These are phyloP conservation scores for Petrocephalus schoutedeni DNA, from an alignment of 2,797 vertebrate species.

Conservation along the genomic window DNA sequence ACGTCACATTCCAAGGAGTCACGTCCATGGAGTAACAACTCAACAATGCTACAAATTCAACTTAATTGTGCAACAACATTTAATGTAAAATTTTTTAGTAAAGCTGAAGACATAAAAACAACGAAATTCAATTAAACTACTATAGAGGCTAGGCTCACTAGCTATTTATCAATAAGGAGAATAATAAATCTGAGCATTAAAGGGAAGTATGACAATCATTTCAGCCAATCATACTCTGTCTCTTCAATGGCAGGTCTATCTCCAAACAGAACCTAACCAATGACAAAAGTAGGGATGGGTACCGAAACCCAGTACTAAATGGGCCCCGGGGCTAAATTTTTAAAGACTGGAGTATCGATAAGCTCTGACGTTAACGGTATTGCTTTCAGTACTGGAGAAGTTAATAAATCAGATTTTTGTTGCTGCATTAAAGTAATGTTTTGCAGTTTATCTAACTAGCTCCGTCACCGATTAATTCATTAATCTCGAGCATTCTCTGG, in stretches of 20 bases:
- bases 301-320: too few relatives aligned
- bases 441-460: too few relatives aligned
- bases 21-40: neutral
- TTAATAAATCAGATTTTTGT: too few relatives aligned
- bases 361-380: too few relatives aligned
- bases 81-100: neutral
- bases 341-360: too few relatives aligned
- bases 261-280: neutral
- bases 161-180: neutral
- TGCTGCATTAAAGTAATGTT: too few relatives aligned
- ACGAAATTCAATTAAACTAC: neutral
- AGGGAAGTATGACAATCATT: neutral
- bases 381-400: too few relatives aligned
- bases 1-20: neutral
- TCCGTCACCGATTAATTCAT: too few relatives aligned
- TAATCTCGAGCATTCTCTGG: too few relatives aligned
- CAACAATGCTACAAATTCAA: neutral
- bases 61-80: neutral
- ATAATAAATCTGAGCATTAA: neutral
- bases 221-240: neutral
- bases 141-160: neutral
- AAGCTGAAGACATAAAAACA: neutral
- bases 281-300: too few relatives aligned
- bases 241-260: neutral
- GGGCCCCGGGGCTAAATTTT: too few relatives aligned